phyloP scores from a whole-genome alignment of 1,140 invertebrate species.

The Stenopsyche tienmushanensis region DNA sequence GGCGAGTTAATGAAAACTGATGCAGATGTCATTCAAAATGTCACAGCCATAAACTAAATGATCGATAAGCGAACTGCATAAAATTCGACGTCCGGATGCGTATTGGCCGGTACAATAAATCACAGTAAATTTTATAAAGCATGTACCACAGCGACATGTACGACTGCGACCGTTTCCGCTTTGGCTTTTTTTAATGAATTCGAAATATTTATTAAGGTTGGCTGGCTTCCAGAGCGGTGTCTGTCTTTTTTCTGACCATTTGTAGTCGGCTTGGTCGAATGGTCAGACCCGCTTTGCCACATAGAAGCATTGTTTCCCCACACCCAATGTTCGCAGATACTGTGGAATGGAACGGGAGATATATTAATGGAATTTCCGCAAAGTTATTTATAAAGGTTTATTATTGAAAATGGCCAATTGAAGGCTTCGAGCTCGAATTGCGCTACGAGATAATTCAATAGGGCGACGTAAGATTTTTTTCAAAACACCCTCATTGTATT shows the following conservation, averaged over 20 bases:
- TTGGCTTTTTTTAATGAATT: constrained; percentile 31
- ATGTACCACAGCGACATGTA: not conserved
- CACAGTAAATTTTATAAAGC: not conserved
- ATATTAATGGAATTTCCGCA: too few species aligned
- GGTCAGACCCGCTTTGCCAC: not conserved
- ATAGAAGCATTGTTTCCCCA: not conserved
- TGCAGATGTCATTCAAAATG: constrained; percentile 14
- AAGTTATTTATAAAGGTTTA: too few species aligned
- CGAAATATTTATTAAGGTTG: constrained; percentile 39
- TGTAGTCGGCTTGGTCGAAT: not conserved
- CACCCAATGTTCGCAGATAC: too few species aligned
- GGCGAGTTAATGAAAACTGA: not conserved
- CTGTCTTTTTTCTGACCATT: constrained; percentile 20
- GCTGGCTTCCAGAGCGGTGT: constrained; percentile 27
- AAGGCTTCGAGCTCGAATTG: too few species aligned
- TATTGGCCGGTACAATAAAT: not conserved
- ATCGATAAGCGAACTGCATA: constrained; percentile 5
- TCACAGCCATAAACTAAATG: constrained; percentile 8
- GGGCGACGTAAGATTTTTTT: too few species aligned
- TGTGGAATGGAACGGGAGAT: too few species aligned
- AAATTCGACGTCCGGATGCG: not conserved
- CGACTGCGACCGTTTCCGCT: not conserved
- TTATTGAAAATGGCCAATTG: too few species aligned
- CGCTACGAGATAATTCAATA: too few species aligned
- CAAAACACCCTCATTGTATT: too few species aligned